Evolutionary conservation across 2,888 invertebrate genomes (phyloP).

Genomic region (Xanthostigma xanthostigma): DNA sequence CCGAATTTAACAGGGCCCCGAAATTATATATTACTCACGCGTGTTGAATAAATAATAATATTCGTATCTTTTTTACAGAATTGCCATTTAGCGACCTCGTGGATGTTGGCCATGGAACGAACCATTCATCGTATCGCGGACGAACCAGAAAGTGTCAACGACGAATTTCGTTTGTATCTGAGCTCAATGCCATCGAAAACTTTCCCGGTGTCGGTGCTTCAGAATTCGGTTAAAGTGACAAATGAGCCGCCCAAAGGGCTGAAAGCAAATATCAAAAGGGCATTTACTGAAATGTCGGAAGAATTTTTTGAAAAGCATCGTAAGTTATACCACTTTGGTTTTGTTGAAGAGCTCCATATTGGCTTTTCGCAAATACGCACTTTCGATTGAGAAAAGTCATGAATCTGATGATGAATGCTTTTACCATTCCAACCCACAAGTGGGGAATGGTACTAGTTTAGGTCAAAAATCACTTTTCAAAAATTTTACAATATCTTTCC

Average conservation of each 20-base stretch:
- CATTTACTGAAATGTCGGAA: constrained; percentile 59
- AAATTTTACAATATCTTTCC: no score
- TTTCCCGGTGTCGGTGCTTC: constrained; percentile 83
- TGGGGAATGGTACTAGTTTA: no score
- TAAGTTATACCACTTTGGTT: constrained; percentile 23
- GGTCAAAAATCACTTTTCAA: no score
- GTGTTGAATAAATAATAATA: no score
- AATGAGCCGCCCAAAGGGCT: constrained; percentile 90
- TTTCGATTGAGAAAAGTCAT: no score
- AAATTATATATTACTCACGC: no score
- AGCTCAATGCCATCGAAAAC: constrained; percentile 78
- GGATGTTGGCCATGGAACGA: constrained; percentile 76
- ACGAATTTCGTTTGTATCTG: constrained; percentile 66
- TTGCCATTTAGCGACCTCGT: constrained; percentile 84
- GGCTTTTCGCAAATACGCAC: no score
- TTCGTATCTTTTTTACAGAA: constrained; percentile 41
- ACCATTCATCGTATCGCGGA: constrained; percentile 57
- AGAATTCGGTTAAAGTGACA: constrained; percentile 87
- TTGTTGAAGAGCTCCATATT: no score
- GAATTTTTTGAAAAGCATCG: constrained; percentile 71
- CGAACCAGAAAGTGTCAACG: constrained; percentile 47
- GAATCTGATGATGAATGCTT: neutral
- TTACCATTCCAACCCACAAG: no score
- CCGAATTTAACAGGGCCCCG: no score
- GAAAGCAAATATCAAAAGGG: constrained; percentile 73